A percentile compares a stretch with the other conserved stretches of the same genome.
phyloP scores from a whole-genome alignment of 1,140 invertebrate genomes.

The Drosophila pectinifera region DNA sequence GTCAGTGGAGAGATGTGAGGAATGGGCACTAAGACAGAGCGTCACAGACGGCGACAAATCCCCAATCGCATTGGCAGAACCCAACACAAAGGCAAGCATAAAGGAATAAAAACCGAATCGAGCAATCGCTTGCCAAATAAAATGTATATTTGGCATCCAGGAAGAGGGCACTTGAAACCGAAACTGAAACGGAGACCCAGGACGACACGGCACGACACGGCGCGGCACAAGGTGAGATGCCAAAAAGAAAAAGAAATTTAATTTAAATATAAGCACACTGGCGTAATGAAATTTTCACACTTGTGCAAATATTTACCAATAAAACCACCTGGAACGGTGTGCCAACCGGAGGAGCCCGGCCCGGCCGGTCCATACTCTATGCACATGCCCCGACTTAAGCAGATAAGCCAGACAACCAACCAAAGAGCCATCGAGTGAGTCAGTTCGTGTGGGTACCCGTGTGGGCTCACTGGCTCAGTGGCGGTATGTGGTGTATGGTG shows the following conservation, averaged over 20 bases:
- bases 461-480: slow-evolving; percentile 17
- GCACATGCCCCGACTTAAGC: slow-evolving; percentile 76
- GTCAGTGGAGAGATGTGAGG: slow-evolving; percentile 19
- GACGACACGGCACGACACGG: background rate
- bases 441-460: slow-evolving; percentile 23
- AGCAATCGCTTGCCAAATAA: slow-evolving; percentile 69
- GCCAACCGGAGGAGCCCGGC: slow-evolving; percentile 20
- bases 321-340: slow-evolving; percentile 56
- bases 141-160: slow-evolving; percentile 59
- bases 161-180: slow-evolving; percentile 66
- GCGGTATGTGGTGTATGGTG: slow-evolving; percentile 5
- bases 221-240: slow-evolving; percentile 33
- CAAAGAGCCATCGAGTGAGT: slow-evolving; percentile 39
- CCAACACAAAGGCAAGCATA: slow-evolving; percentile 56
- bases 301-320: slow-evolving; percentile 85
- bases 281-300: slow-evolving; percentile 85
- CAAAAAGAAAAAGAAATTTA: slow-evolving; percentile 76
- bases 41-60: slow-evolving; percentile 46
- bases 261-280: slow-evolving; percentile 84
- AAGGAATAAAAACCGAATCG: slow-evolving; percentile 65
- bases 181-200: slow-evolving; percentile 6
- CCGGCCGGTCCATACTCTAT: slow-evolving; percentile 22
- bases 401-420: slow-evolving; percentile 68
- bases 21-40: slow-evolving; percentile 24
- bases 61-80: slow-evolving; percentile 55